Conservation (phyloP, 2,113 vertebrate species). For the Ahaetulla prasina region DNA sequence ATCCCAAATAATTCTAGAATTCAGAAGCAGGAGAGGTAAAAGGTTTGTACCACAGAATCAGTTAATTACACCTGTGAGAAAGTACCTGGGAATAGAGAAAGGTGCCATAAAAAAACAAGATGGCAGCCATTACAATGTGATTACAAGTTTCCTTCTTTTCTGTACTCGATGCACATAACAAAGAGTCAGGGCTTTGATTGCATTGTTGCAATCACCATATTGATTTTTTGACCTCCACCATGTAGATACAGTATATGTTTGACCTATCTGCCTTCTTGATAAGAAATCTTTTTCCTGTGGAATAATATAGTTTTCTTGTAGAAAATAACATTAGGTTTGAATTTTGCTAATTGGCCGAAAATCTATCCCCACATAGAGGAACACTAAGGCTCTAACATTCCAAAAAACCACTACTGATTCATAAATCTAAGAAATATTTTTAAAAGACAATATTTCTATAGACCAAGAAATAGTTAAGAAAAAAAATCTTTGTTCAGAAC, state of each 20-base stretch:
- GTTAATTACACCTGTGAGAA: not conserved
- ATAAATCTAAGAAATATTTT: not conserved
- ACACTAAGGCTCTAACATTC: not conserved
- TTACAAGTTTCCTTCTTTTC: not conserved
- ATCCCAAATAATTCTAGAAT: not conserved
- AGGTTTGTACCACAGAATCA: not conserved
- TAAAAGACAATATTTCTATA: not conserved
- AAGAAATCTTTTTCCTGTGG: too few relatives aligned
- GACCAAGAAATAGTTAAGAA: not conserved
- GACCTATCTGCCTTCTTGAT: too few relatives aligned
- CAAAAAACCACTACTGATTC: not conserved
- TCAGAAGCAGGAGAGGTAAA: not conserved
- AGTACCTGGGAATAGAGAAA: not conserved
- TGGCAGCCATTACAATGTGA: too few relatives aligned
- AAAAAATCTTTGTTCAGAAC: not conserved
- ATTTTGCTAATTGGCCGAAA: too few relatives aligned
- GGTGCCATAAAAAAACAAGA: not conserved
- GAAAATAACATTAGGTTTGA: too few relatives aligned
- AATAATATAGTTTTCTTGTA: too few relatives aligned
- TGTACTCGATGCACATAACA: not conserved
- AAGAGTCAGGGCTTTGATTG: not conserved
- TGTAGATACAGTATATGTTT: not conserved
- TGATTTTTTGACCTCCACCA: not conserved
- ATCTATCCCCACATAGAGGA: not conserved
- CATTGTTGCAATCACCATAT: not conserved